These are phyloP conservation scores for Protophormia terraenovae DNA, from an alignment of 2,888 invertebrate genomes.

Conservation along the genomic window DNA sequence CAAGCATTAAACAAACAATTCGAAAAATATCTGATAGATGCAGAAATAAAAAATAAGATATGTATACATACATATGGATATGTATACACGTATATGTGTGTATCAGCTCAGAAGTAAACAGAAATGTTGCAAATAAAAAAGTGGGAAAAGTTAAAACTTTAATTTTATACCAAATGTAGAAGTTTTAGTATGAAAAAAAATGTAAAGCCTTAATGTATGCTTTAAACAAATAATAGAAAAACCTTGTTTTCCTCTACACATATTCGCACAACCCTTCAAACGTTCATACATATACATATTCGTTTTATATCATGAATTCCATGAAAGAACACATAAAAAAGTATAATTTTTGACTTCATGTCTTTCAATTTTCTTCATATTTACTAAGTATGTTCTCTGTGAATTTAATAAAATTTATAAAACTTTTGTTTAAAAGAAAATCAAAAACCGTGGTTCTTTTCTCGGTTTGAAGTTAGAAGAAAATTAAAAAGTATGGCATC, in stretches of 20 bases:
- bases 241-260: not conserved
- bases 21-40: not conserved
- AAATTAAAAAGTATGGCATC: too few relatives aligned
- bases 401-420: too few relatives aligned
- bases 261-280: not conserved
- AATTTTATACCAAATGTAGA: not conserved
- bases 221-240: not conserved
- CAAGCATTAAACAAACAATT: constrained; percentile 35
- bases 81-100: not conserved
- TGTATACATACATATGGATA: not conserved
- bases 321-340: too few relatives aligned
- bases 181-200: not conserved
- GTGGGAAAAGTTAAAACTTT: not conserved
- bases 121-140: not conserved
- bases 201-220: constrained; percentile 37
- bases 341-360: too few relatives aligned
- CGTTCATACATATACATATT: not conserved
- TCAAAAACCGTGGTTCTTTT: too few relatives aligned
- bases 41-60: not conserved
- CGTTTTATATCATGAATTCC: too few relatives aligned
- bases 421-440: too few relatives aligned
- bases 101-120: not conserved
- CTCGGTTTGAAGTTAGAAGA: too few relatives aligned
- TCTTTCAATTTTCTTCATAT: too few relatives aligned
- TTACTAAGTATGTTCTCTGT: too few relatives aligned